A percentile compares a stretch with the other conserved stretches of the same genome.
These are phyloP conservation scores for Drosophila santomea DNA, from an alignment of 1,140 invertebrate species.

Conservation along the genomic window DNA sequence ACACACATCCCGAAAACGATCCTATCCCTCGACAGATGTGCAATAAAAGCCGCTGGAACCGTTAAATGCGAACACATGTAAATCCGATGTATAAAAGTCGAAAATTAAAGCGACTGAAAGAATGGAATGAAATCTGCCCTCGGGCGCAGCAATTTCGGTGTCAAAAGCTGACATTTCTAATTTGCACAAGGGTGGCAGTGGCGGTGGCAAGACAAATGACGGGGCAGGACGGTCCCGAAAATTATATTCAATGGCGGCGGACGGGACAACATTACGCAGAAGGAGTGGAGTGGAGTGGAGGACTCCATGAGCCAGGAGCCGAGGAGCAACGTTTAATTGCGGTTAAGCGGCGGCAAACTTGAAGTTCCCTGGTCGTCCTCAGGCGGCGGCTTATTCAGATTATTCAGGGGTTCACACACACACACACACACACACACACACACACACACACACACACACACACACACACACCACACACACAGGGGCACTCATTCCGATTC, in stretches of 20 bases:
- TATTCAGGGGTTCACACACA: constrained; percentile 7
- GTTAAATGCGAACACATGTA: constrained; percentile 69
- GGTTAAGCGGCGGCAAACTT: constrained; percentile 72
- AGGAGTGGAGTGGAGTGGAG: background rate
- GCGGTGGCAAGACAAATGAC: constrained; percentile 71
- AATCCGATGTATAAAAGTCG: constrained; percentile 49
- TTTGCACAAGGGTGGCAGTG: constrained; percentile 52
- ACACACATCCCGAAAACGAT: constrained; percentile 18
- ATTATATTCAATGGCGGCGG: constrained; percentile 66
- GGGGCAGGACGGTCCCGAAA: constrained; percentile 46
- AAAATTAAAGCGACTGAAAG: constrained; percentile 11
- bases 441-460: too few species aligned
- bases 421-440: too few species aligned
- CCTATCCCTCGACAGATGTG: constrained; percentile 33
- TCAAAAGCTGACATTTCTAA: constrained; percentile 82
- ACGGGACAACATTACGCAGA: constrained; percentile 31
- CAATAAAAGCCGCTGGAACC: constrained; percentile 34
- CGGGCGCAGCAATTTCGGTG: constrained; percentile 67
- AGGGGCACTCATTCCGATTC: background rate
- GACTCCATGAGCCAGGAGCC: background rate
- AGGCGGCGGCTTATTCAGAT: constrained; percentile 36
- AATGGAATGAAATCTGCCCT: constrained; percentile 55
- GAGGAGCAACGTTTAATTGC: constrained; percentile 68
- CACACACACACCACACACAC: too few species aligned
- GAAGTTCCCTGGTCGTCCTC: constrained; percentile 40